Base-by-base conservation (phyloP, 2,113 vertebrate genomes). In the Pluvialis apricaria region DNA sequence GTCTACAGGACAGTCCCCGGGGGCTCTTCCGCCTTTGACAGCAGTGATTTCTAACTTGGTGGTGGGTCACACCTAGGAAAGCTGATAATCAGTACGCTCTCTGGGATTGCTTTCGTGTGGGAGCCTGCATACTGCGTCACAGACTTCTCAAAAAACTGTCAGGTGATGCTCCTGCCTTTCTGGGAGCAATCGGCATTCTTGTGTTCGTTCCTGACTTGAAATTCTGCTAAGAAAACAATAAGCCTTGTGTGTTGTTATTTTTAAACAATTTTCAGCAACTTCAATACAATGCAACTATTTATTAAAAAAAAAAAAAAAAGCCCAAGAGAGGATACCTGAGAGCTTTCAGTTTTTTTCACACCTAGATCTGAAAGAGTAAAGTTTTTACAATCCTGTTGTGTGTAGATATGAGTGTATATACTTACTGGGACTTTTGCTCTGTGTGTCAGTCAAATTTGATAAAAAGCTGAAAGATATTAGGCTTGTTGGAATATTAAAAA, bases 81-180 rank as follows among this genome's bases (percentile, higher is more conserved):
- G n/a, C 12, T 47, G 28, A 2, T 36, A 58, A 36, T 38, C 10
- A 0, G 8, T 36, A 3, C 7, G 0, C 19, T 25, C 20, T 28
- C 34, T 31, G 58, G 24, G 44, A 9, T 32, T n/a, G n/a, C n/a
- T 34, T 2, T 36, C 4, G 1, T 7, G 9, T 62, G 28, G 6
- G 57, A 71, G 29, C 38, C 25, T 51, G 55, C 14, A 3, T 26
- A 31, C 13, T 28, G 11, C 11, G 3, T 25, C 14, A 7, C 6
- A n/a, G 61, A 7, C 32, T 60, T 32, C 47, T 54, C 20, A 28
- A 9, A 32, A 51, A 36, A 51, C 11, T 2, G 1, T 29, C 44
- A 12, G 32, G 32, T 13, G 42, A 38, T 49, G 49, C 45, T 44
- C 14, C 65, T 66, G 24, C 17, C 15, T 54, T 62, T 22, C 31